Conservation (phyloP, 2,888 invertebrate species). For the Agrotis ipsilon region DNA sequence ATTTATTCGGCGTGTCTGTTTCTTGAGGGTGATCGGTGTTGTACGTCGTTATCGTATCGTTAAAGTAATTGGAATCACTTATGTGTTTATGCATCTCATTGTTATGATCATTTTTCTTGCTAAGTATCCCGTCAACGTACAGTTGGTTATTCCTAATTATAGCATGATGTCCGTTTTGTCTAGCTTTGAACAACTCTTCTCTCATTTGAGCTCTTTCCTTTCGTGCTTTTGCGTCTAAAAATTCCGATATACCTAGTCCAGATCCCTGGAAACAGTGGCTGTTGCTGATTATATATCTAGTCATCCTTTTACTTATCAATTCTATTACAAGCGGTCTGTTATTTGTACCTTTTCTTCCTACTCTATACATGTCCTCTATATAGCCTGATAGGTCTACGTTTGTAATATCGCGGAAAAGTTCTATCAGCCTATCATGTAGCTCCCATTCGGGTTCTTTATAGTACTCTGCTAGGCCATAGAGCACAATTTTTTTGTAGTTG, state of each 20-base stretch:
- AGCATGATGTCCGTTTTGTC: slow-evolving; percentile 2
- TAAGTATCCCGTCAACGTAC: neutral
- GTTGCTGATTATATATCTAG: neutral
- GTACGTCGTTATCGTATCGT: neutral
- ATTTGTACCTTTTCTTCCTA: slow-evolving; percentile 9
- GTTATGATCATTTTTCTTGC: neutral
- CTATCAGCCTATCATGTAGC: neutral
- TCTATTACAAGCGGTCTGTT: slow-evolving; percentile 1
- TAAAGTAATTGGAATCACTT: neutral
- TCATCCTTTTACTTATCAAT: slow-evolving; percentile 3
- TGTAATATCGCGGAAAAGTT: neutral
- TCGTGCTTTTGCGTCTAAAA: neutral
- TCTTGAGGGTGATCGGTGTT: neutral
- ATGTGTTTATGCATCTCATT: neutral
- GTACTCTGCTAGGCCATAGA: neutral
- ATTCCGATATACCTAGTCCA: neutral
- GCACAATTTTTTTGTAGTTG: neutral
- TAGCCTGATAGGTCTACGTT: slow-evolving; percentile 16
- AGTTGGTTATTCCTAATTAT: neutral
- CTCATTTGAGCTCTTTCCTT: neutral
- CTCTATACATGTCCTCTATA: slow-evolving; percentile 10
- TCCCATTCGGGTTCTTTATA: slow-evolving; percentile 5
- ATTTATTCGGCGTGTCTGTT: neutral
- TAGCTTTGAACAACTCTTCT: neutral
- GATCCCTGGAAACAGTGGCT: slow-evolving; percentile 4